These are phyloP conservation scores for Thumatha senex DNA, from an alignment of 2,888 invertebrate genomes.

Conservation along the genomic window DNA sequence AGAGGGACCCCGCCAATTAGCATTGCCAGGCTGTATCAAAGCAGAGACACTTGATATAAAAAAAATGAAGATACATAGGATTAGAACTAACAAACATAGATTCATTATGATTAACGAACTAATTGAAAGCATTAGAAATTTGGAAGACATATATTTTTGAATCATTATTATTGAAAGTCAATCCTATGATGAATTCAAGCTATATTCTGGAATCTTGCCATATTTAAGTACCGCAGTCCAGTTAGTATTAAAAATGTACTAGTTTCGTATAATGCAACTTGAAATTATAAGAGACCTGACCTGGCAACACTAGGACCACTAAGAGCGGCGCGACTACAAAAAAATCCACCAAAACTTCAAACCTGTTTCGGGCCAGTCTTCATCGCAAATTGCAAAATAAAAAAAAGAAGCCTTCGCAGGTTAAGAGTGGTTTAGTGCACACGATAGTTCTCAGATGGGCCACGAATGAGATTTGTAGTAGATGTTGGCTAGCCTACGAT, in stretches of 20 bases:
- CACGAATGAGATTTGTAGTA: constrained; percentile 56
- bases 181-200: constrained; percentile 28
- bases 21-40: constrained; percentile 2
- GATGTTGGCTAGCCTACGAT: constrained; percentile 44
- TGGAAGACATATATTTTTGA: constrained; percentile 9
- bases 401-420: constrained; percentile 59
- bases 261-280: not conserved
- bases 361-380: constrained; percentile 74
- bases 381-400: constrained; percentile 70
- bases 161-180: not conserved
- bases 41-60: not conserved
- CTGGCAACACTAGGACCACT: constrained; percentile 27
- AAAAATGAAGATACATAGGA: not conserved
- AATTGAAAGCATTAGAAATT: not conserved
- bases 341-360: constrained; percentile 76
- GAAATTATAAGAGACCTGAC: not conserved
- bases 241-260: not conserved
- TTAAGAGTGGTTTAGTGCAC: constrained; percentile 46
- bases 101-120: not conserved
- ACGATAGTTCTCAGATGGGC: constrained; percentile 59
- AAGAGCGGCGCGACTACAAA: constrained; percentile 62
- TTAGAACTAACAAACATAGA: constrained; percentile 1
- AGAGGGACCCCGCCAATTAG: constrained; percentile 3
- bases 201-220: not conserved
- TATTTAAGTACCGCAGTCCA: not conserved